Conservation (phyloP, 2,797 vertebrate genomes). For the Catostomus latipinnis region DNA sequence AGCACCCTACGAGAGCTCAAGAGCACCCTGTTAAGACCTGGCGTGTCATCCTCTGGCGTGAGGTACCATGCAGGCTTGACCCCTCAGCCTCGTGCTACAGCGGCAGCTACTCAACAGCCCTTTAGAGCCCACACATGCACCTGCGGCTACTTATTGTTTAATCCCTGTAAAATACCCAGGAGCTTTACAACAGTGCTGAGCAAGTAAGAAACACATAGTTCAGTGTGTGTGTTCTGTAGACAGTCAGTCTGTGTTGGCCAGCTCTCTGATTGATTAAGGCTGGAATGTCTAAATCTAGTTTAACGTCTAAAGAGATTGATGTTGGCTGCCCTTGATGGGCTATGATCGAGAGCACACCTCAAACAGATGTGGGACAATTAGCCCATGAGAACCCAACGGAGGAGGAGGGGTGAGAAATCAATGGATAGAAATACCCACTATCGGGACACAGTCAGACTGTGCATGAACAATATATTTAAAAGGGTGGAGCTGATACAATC, state of each 20-base stretch:
- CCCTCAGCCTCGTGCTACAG: constrained; percentile 22
- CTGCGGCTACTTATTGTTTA: constrained; percentile 54
- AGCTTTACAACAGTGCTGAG: constrained; percentile 53
- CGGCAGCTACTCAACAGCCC: constrained; percentile 46
- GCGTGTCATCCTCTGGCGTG: background rate
- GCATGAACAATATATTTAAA: too few species aligned
- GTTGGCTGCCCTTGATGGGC: constrained; percentile 49
- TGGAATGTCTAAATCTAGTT: constrained; percentile 53
- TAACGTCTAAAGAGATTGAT: constrained; percentile 55
- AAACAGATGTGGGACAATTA: constrained; percentile 57
- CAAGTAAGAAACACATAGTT: constrained; percentile 40
- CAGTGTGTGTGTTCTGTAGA: constrained; percentile 26
- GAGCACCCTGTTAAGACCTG: constrained; percentile 6
- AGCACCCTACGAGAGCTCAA: background rate
- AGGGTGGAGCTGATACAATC: too few species aligned
- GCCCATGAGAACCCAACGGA: constrained; percentile 38
- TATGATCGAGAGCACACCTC: constrained; percentile 51
- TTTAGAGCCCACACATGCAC: constrained; percentile 46
- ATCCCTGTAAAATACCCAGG: constrained; percentile 60
- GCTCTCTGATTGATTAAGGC: constrained; percentile 60
- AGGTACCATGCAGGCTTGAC: constrained; percentile 10
- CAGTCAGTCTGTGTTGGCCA: constrained; percentile 45
- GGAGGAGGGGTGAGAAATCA: constrained; percentile 24
- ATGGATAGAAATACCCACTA: constrained; percentile 14
- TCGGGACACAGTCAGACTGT: constrained; percentile 6